Base-by-base conservation (phyloP, 2,797 vertebrate species). In the Pteropus rufus region DNA sequence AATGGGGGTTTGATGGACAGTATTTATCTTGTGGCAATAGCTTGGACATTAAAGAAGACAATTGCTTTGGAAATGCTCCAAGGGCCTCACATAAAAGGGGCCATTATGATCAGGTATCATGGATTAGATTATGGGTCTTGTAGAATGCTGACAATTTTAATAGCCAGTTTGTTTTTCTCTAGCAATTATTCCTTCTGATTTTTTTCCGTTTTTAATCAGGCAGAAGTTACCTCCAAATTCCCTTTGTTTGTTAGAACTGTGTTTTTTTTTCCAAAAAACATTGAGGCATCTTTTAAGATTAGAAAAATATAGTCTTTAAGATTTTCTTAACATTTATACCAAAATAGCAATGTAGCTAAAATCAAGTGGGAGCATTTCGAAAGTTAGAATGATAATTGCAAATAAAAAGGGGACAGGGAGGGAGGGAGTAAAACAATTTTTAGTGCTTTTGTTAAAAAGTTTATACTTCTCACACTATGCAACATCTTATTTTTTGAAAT, bases 341-440 rank as follows among this genome's bases (percentile, higher is more conserved):
- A 98, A 98, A 98, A 97, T 97, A 98, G 94, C 93, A 96, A 95
- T 41, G 93, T 89, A 97, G 94, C 77, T 93, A 52, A 98, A 97
- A 97, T 98, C 85, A 97, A 98, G 76, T 97, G 96, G 97, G 97
- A 96, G 97, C 97, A 98, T 98, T 98, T 96, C 93, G 93, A 98
- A 97, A 97, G 80, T 75, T 93, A 92, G 82, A 84, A 96, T 94
- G 84, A 95, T 97, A 93, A 97, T 90, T 87, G 70, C 56, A 91
- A 73, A 65, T 34, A 87, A 96, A 91, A 94, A 64, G 1, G 11
- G 19, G 26, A 36, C 10, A 6, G 21, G 10, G 10, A 23, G 44
- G 65, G 72, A 89, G 80, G 54, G 52, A 91, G 70, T 85, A 76
- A 96, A 97, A 94, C 16, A 23, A 92, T 98, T 98, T 96, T 97